Conservation (phyloP, 2,888 invertebrate species). For the Megamerina dolium region DNA sequence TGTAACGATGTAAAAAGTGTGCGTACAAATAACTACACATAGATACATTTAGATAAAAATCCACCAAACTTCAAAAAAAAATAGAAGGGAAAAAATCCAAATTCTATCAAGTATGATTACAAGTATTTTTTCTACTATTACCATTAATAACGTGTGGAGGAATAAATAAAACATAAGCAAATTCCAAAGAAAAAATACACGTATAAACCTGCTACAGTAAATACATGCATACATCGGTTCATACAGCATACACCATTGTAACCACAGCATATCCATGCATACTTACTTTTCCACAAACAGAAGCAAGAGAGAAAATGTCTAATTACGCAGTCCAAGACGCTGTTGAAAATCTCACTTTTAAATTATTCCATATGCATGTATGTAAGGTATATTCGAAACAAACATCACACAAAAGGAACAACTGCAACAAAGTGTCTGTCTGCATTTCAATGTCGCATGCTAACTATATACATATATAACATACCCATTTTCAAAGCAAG, state of each 20-base stretch:
- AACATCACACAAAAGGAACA: too few species aligned
- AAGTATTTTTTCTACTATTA: slow-evolving; percentile 9
- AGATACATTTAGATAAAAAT: slow-evolving; percentile 14
- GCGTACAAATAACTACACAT: slow-evolving; percentile 32
- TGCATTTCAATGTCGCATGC: too few species aligned
- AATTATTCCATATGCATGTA: slow-evolving; percentile 37
- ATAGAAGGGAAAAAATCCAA: slow-evolving; percentile 1
- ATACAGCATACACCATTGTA: too few species aligned
- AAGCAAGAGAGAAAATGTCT: slow-evolving; percentile 17
- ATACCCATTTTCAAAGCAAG: too few species aligned
- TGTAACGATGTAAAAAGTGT: neutral
- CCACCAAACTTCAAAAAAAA: slow-evolving; percentile 10
- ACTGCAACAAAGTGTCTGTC: slow-evolving; percentile 24
- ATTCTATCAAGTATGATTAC: slow-evolving; percentile 13
- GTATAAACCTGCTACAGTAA: too few species aligned
- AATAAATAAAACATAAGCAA: slow-evolving; percentile 1
- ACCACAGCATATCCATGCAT: neutral
- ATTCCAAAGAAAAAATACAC: too few species aligned
- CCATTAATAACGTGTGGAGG: neutral
- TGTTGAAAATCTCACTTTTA: slow-evolving; percentile 44
- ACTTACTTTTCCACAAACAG: neutral
- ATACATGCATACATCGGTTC: too few species aligned
- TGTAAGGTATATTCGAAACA: too few species aligned
- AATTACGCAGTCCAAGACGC: slow-evolving; percentile 26
- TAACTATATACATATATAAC: too few species aligned